Percentiles rank a stretch among this genome's conserved stretches.
phyloP scores from a whole-genome alignment of 2,113 vertebrate species.

The Alouatta palliata region DNA sequence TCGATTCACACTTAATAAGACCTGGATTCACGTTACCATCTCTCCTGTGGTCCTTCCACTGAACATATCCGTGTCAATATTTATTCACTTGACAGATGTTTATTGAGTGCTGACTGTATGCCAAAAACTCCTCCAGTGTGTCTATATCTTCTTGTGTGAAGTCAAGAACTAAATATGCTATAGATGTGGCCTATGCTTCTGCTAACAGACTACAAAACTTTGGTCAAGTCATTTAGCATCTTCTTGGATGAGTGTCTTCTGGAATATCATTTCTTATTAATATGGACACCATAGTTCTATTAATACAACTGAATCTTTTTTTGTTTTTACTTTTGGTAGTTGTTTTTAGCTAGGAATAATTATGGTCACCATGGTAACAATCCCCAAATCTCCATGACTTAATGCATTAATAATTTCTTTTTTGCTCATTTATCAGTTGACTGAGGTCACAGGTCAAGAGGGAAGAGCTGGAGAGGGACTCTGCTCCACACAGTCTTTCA shows the following conservation, averaged over 20 bases:
- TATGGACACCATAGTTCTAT: neutral
- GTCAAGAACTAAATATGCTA: neutral
- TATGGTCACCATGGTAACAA: neutral
- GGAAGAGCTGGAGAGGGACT: neutral
- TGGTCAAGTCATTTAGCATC: neutral
- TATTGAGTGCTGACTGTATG: neutral
- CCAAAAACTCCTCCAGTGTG: neutral
- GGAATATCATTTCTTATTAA: neutral
- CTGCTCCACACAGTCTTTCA: neutral
- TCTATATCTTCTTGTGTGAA: neutral
- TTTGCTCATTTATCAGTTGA: neutral
- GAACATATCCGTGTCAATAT: neutral
- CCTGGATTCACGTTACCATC: neutral
- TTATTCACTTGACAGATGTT: constrained; percentile 28
- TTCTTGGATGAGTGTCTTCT: neutral
- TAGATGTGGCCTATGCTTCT: neutral
- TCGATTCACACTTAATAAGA: neutral
- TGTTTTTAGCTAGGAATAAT: neutral
- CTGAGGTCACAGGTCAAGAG: neutral
- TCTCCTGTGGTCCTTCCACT: neutral
- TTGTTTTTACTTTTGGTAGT: neutral
- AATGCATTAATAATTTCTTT: neutral
- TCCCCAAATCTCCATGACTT: neutral
- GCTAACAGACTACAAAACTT: neutral
- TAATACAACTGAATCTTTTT: neutral